These are phyloP conservation scores for Bubo bubo DNA, from an alignment of 2,113 vertebrate genomes.

Conservation along the genomic window DNA sequence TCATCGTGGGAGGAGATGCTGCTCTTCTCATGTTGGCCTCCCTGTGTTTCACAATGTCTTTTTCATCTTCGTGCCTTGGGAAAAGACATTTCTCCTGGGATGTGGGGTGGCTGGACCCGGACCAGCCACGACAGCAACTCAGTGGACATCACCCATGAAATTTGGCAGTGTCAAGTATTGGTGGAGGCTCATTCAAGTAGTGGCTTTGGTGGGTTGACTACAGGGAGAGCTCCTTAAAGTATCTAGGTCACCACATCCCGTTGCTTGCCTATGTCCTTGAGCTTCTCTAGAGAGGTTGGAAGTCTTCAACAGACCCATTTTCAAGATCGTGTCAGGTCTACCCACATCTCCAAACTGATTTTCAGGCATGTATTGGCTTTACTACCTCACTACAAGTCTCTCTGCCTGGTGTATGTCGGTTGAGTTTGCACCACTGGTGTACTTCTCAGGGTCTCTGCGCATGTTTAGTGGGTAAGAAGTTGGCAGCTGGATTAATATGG, in stretches of 20 bases:
- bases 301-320: background rate
- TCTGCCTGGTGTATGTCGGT: background rate
- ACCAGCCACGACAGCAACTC: background rate
- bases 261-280: background rate
- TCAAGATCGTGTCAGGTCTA: background rate
- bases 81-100: fast-evolving
- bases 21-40: background rate
- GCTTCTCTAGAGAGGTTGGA: background rate
- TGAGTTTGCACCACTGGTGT: fast-evolving
- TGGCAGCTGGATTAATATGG: fast-evolving
- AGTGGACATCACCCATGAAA: fast-evolving
- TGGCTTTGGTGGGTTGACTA: background rate
- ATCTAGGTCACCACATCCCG: fast-evolving
- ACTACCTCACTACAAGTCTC: too few relatives aligned
- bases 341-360: fast-evolving
- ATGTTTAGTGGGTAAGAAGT: background rate
- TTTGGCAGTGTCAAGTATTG: fast-evolving
- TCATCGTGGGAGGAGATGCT: background rate
- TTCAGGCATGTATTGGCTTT: background rate
- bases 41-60: background rate
- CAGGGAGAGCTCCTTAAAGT: background rate
- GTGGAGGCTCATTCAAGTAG: background rate
- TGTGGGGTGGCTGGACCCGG: background rate
- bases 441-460: background rate
- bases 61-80: background rate